Conservation (phyloP, 1,140 invertebrate species). For the Eciton burchellii region DNA sequence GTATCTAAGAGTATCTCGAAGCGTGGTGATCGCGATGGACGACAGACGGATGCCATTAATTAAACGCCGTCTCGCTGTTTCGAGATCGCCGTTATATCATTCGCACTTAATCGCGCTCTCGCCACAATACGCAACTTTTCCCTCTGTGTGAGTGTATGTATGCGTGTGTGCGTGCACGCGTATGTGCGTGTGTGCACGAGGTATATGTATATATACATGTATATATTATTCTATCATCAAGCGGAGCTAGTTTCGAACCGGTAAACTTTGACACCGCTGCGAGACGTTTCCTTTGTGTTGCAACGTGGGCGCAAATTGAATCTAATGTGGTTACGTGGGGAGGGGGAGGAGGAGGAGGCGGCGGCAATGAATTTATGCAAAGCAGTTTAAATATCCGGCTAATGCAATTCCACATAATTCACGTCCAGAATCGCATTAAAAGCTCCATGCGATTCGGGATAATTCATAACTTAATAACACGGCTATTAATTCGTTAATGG, state of each 20-base stretch:
- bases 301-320: constrained; percentile 34
- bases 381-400: constrained; percentile 59
- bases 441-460: constrained; percentile 15
- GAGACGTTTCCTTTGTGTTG: constrained; percentile 54
- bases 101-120: constrained; percentile 19
- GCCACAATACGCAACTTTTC: constrained; percentile 8
- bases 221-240: constrained; percentile 40
- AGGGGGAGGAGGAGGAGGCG: no score
- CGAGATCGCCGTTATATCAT: background rate
- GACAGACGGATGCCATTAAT: no score
- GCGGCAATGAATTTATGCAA: constrained; percentile 58
- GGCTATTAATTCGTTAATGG: constrained; percentile 21
- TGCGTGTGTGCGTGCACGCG: background rate
- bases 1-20: background rate
- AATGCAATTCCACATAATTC: constrained; percentile 55
- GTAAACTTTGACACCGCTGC: constrained; percentile 51
- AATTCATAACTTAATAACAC: constrained; percentile 48
- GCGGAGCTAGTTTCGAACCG: constrained; percentile 40
- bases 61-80: constrained; percentile 14
- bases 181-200: background rate
- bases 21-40: background rate
- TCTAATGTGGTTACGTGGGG: constrained; percentile 34
- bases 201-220: background rate
- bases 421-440: constrained; percentile 45
- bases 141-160: background rate